Conservation (phyloP, 2,888 invertebrate genomes). For the Notodonta ziczac region DNA sequence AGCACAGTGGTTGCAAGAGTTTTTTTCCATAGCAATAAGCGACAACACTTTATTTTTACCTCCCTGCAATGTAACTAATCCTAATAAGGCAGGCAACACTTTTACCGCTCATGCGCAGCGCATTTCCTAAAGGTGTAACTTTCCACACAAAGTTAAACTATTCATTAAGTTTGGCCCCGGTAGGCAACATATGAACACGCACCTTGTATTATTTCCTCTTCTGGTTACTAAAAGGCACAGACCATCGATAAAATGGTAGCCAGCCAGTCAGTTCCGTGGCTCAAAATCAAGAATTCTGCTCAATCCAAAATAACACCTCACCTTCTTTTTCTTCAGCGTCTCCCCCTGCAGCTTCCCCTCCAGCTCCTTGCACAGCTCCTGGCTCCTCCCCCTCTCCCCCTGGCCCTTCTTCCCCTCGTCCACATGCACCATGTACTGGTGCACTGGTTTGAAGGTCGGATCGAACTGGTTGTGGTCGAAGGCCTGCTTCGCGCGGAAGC, state of each 20-base stretch:
- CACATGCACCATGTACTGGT: conserved; percentile 66
- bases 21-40: too few relatives aligned
- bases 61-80: too few relatives aligned
- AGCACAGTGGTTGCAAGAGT: too few relatives aligned
- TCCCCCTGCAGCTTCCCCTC: conserved; percentile 72
- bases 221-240: neutral
- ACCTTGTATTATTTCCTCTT: neutral
- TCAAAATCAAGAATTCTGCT: neutral
- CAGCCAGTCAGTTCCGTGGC: too few relatives aligned
- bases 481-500: conserved; percentile 78
- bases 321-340: conserved; percentile 67
- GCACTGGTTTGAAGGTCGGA: conserved; percentile 61
- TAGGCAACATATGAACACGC: neutral
- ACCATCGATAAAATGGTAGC: too few relatives aligned
- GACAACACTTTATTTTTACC: too few relatives aligned
- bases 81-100: too few relatives aligned
- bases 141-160: too few relatives aligned
- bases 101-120: too few relatives aligned
- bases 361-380: conserved; percentile 69
- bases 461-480: conserved; percentile 83
- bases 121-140: too few relatives aligned
- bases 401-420: conserved; percentile 65
- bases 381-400: conserved; percentile 56
- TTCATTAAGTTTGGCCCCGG: neutral
- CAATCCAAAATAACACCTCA: conserved; percentile 14